These are phyloP conservation scores for Callaeas wilsoni DNA, from an alignment of 2,113 vertebrate species.

Conservation along the genomic window DNA sequence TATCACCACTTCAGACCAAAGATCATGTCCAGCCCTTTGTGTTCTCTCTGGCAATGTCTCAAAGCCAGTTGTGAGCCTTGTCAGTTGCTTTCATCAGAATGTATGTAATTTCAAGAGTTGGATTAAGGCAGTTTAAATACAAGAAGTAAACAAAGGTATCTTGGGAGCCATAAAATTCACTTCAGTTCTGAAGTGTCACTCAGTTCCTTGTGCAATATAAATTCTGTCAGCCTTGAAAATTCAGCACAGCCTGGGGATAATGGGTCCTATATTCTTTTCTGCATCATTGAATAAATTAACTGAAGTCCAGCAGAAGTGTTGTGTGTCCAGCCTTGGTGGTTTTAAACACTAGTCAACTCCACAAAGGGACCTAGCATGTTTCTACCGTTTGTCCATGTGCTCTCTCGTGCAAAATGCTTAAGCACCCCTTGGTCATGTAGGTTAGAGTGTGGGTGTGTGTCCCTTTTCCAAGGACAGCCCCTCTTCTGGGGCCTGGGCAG, in stretches of 20 bases:
- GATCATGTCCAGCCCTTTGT: background rate
- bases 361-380: background rate
- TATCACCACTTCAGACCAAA: background rate
- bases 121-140: background rate
- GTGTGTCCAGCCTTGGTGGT: background rate
- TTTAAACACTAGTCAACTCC: background rate
- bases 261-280: background rate
- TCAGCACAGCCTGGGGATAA: background rate
- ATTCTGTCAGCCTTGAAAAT: background rate
- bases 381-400: rapidly evolving
- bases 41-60: background rate
- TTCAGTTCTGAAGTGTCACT: background rate
- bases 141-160: background rate
- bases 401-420: background rate
- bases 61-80: background rate
- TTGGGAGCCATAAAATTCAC: background rate
- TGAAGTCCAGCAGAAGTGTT: background rate
- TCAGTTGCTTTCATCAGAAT: background rate
- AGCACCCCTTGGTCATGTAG: background rate
- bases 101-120: background rate
- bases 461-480: background rate
- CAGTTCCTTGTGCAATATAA: background rate
- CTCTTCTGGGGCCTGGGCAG: background rate
- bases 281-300: background rate
- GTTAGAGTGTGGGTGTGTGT: background rate